Percentiles rank a stretch among this genome's conserved stretches.
Evolutionary conservation across 2,113 vertebrate genomes (phyloP).

Genomic region (Aldabrachelys gigantea): DNA sequence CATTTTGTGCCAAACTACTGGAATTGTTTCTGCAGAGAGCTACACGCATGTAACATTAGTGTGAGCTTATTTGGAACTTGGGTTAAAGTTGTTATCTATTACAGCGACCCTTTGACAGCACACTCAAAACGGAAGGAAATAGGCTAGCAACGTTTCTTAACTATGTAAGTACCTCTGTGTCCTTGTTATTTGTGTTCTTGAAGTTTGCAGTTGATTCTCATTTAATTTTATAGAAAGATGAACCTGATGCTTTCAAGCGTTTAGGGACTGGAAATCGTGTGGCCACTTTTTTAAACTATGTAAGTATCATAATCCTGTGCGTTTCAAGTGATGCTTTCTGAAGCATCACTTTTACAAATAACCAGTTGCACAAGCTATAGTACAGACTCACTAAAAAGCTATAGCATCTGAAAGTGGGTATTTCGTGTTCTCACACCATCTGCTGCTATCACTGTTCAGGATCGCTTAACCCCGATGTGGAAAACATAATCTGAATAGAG

Average conservation of each 20-base stretch:
- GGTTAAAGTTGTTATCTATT: conserved; percentile 95
- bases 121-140: conserved; percentile 96
- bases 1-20: background rate
- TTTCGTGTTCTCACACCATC: conserved; percentile 15
- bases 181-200: conserved; percentile 42
- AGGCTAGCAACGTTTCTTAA: conserved; percentile 99
- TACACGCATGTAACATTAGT: background rate
- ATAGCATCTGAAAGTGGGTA: background rate
- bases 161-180: conserved; percentile 94
- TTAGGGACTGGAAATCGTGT: conserved; percentile 99
- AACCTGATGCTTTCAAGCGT: conserved; percentile 98
- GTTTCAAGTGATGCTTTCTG: background rate
- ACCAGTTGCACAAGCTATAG: background rate
- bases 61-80: conserved; percentile 49
- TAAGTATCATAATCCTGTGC: conserved; percentile 86
- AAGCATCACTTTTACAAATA: conserved; percentile 18
- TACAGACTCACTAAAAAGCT: background rate
- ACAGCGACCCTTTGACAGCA: conserved; percentile 98
- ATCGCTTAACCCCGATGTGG: background rate
- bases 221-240: conserved; percentile 99
- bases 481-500: background rate
- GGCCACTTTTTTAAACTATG: conserved; percentile 99
- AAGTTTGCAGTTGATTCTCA: conserved; percentile 83
- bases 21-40: conserved; percentile 23
- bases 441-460: conserved; percentile 22